Evolutionary conservation across 2,888 invertebrate genomes (phyloP).

Genomic region (Drosophila affinis): DNA sequence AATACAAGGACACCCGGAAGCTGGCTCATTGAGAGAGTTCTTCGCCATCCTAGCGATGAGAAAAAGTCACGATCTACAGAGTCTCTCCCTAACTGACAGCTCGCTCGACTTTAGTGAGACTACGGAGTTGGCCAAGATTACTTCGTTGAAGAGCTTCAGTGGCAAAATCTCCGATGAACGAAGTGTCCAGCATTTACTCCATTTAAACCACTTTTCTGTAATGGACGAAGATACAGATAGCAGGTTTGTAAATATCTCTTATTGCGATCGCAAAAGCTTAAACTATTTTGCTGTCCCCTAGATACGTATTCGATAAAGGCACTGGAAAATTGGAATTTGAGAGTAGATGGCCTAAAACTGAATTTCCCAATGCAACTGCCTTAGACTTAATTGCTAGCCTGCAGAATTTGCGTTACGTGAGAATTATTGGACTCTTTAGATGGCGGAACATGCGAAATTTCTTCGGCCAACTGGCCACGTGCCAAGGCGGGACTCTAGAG

Average conservation of each 20-base stretch:
- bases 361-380: no score
- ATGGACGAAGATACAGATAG: no score
- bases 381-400: not conserved
- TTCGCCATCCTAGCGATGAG: not conserved
- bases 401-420: not conserved
- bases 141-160: not conserved
- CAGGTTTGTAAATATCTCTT: not conserved
- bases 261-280: not conserved
- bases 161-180: not conserved
- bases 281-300: not conserved
- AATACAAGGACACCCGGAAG: not conserved
- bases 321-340: not conserved
- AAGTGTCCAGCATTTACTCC: conserved; percentile 1
- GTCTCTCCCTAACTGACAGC: not conserved
- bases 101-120: conserved; percentile 8
- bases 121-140: conserved; percentile 4
- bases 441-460: not conserved
- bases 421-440: not conserved
- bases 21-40: not conserved
- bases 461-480: not conserved
- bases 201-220: not conserved
- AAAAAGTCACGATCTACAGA: not conserved
- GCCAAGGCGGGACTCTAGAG: not conserved
- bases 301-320: not conserved
- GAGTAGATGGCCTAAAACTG: no score